phyloP scores from a whole-genome alignment of 92 coral and sea anemone species.

The Siderastrea siderea region DNA sequence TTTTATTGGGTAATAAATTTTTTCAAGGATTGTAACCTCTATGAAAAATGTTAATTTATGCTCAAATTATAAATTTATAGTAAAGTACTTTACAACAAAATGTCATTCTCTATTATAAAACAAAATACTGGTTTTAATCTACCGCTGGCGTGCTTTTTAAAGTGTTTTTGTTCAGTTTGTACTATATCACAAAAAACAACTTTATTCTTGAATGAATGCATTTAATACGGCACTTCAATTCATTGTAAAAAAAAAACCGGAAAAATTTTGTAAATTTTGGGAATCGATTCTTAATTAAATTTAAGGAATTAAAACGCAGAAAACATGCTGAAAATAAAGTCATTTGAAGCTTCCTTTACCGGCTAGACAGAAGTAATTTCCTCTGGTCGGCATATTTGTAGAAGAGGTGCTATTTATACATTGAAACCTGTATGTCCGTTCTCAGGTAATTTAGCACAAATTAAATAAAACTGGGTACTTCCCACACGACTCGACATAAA shows the following conservation, averaged over 20 bases:
- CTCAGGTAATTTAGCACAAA: conserved; percentile 1
- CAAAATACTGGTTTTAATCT: not conserved
- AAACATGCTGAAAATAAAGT: not conserved
- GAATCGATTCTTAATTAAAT: conserved; percentile 19
- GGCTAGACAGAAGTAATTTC: conserved; percentile 21
- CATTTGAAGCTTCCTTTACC: conserved; percentile 9
- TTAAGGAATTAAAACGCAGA: not conserved
- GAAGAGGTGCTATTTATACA: conserved; percentile 44
- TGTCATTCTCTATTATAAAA: conserved; percentile 10
- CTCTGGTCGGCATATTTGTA: conserved; percentile 6
- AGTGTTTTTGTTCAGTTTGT: not conserved
- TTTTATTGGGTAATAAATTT: not conserved
- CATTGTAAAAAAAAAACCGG: not conserved
- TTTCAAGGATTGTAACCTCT: not conserved
- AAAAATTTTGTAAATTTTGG: not conserved
- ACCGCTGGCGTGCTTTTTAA: not conserved
- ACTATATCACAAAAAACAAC: not conserved
- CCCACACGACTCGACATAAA: not conserved
- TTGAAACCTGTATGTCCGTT: not conserved
- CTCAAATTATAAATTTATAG: not conserved
- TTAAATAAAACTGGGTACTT: conserved; percentile 18
- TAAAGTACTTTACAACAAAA: not conserved
- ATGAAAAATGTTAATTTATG: not conserved
- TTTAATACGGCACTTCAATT: not conserved
- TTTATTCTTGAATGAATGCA: not conserved